Evolutionary conservation across 2,888 invertebrate genomes (phyloP).

Genomic region (Epinotia brunnichana): DNA sequence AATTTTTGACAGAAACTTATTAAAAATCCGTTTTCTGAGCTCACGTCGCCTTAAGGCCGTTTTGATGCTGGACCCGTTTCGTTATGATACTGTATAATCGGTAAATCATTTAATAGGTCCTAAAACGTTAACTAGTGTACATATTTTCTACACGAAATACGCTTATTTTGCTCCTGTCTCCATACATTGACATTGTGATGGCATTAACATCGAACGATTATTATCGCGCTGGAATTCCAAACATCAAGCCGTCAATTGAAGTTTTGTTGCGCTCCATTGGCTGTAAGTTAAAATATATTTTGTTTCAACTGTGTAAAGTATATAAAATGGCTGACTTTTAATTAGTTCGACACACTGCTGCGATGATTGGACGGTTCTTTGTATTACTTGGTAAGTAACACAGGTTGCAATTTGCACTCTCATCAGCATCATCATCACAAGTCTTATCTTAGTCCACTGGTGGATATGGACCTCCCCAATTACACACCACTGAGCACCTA

Average conservation of each 20-base stretch:
- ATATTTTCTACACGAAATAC: too few species aligned
- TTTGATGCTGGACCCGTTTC: too few species aligned
- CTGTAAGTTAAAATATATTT: background rate
- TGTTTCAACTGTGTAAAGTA: background rate
- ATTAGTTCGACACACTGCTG: constrained; percentile 4
- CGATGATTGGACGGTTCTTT: constrained; percentile 16
- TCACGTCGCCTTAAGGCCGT: too few species aligned
- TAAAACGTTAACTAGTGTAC: too few species aligned
- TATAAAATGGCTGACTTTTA: background rate
- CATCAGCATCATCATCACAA: too few species aligned
- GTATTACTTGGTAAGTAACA: constrained; percentile 24
- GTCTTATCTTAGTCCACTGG: background rate
- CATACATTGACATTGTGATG: background rate
- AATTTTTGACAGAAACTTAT: too few species aligned
- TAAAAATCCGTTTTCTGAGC: too few species aligned
- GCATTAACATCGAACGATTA: background rate
- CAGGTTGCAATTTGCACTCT: background rate
- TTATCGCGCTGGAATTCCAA: background rate
- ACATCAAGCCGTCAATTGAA: background rate
- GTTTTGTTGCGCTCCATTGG: background rate
- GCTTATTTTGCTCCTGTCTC: background rate
- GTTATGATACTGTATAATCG: too few species aligned
- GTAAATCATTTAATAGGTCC: too few species aligned
- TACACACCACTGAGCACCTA: too few species aligned
- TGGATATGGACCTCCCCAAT: too few species aligned